A percentile compares a stretch with the other conserved stretches of the same genome.
phyloP scores from a whole-genome alignment of 2,113 vertebrate species.

The Macroglossus sobrinus region DNA sequence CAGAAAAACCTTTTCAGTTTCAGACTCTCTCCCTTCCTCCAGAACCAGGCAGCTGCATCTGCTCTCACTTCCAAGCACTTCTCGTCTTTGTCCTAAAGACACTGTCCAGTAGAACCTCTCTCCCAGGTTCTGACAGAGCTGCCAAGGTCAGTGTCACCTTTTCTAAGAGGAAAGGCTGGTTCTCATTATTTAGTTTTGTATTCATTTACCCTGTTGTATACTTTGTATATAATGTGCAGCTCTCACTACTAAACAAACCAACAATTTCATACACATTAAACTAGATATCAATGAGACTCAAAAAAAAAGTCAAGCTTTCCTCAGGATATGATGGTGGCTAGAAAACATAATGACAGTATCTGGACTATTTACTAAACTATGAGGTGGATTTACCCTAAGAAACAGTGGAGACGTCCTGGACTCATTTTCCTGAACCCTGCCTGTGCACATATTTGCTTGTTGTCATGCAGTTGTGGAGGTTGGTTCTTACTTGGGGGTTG shows the following conservation, averaged over 20 bases:
- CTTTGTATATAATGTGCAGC: not conserved
- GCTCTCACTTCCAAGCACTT: not conserved
- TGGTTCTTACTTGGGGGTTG: fast-evolving
- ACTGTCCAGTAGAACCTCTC: not conserved
- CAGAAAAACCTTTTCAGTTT: not conserved
- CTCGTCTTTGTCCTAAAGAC: not conserved
- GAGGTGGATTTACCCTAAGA: not conserved
- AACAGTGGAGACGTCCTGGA: not conserved
- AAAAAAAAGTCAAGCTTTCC: not conserved
- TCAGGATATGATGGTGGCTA: not conserved
- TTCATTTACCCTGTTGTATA: not conserved
- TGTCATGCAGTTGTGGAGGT: not conserved
- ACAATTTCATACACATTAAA: not conserved
- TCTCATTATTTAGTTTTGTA: not conserved
- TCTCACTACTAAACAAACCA: not conserved
- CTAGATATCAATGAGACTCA: not conserved
- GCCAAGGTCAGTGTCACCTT: not conserved
- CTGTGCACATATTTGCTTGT: not conserved
- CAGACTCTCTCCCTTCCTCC: not conserved
- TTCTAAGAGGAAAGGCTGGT: not conserved
- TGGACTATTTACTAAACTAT: fast-evolving
- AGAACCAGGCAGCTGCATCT: not conserved
- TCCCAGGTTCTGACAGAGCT: not conserved
- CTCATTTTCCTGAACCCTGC: not conserved
- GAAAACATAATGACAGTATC: not conserved